phyloP scores from a whole-genome alignment of 2,888 invertebrate species.

The Rosalia funebris region DNA sequence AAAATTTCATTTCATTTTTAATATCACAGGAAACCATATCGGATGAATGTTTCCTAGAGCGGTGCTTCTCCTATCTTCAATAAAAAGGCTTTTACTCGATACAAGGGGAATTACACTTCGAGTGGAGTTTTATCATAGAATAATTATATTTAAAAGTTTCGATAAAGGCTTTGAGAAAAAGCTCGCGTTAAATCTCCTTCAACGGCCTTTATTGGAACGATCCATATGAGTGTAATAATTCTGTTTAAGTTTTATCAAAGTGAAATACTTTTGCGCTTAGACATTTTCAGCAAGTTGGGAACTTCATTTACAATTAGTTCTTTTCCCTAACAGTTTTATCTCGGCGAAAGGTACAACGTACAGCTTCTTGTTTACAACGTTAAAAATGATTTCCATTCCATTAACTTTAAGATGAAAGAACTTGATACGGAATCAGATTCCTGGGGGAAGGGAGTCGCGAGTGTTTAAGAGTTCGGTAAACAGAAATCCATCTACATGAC shows the following conservation, averaged over 20 bases:
- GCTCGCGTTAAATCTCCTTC: too few relatives aligned
- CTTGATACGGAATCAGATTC: not conserved
- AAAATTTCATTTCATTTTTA: conserved; percentile 21
- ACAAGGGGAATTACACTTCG: too few relatives aligned
- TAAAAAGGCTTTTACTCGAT: too few relatives aligned
- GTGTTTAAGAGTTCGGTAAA: not conserved
- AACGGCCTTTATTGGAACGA: too few relatives aligned
- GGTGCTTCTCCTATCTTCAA: too few relatives aligned
- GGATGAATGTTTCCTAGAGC: too few relatives aligned
- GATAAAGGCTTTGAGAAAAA: too few relatives aligned
- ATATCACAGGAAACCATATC: conserved; percentile 15
- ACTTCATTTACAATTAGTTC: not conserved
- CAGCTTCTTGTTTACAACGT: not conserved
- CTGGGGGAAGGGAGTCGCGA: not conserved
- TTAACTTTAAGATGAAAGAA: not conserved
- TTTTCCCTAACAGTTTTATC: not conserved
- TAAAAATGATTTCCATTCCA: not conserved
- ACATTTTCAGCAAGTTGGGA: too few relatives aligned
- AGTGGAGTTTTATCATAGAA: too few relatives aligned
- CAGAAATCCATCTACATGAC: not conserved
- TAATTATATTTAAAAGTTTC: too few relatives aligned
- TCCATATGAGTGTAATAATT: too few relatives aligned
- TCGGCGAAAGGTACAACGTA: not conserved
- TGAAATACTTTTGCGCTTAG: not conserved
- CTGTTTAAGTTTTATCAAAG: too few relatives aligned